Conservation (phyloP, 2,113 vertebrate genomes). For the Tupaia tana region DNA sequence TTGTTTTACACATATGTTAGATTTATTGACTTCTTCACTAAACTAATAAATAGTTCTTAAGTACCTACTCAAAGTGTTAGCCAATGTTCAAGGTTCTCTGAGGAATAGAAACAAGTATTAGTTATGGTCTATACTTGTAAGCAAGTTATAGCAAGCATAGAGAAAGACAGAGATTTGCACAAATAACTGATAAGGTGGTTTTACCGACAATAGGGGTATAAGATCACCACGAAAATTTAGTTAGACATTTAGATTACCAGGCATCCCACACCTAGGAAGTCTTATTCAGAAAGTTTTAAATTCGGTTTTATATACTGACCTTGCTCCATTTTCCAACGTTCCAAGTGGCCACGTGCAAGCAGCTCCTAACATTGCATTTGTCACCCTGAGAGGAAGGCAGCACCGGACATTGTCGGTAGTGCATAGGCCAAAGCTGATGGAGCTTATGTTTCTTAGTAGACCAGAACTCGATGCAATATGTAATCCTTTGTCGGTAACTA, state of each 20-base stretch:
- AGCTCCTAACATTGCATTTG: constrained; percentile 88
- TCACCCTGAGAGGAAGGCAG: constrained; percentile 82
- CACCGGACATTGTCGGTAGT: constrained; percentile 86
- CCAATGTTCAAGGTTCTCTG: background rate
- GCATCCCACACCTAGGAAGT: background rate
- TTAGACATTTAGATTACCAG: background rate
- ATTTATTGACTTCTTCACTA: constrained; percentile 11
- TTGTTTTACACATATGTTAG: background rate
- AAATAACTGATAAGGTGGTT: background rate
- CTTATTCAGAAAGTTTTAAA: background rate
- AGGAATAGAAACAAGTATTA: background rate
- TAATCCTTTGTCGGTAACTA: constrained; percentile 88
- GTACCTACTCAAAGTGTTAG: constrained; percentile 14
- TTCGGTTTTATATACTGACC: constrained; percentile 81
- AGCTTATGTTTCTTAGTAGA: constrained; percentile 72
- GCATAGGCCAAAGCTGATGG: constrained; percentile 75
- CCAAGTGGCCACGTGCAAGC: constrained; percentile 89
- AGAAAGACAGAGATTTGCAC: background rate
- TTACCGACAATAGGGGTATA: background rate
- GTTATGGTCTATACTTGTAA: background rate
- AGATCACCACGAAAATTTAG: background rate
- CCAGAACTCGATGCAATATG: constrained; percentile 87
- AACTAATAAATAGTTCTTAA: constrained; percentile 8
- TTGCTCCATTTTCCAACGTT: constrained; percentile 93
- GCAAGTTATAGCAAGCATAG: background rate